Conservation (phyloP, 2,797 vertebrate genomes). For the Macropus fuliginosus region DNA sequence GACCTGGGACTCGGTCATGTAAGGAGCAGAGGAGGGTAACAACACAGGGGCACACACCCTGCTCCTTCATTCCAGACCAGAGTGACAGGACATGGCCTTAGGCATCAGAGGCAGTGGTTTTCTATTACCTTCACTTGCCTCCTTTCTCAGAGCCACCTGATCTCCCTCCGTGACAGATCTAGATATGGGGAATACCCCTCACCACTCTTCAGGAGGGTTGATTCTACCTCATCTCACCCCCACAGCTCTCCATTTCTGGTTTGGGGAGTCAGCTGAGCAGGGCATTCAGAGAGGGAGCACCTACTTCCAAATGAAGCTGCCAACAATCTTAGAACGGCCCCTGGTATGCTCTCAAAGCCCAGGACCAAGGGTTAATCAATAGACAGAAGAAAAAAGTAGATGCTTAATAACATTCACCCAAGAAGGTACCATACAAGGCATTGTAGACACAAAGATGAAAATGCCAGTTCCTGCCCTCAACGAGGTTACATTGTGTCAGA, state of each 20-base stretch:
- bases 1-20: not conserved
- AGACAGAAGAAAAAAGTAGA: no score
- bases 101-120: not conserved
- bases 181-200: not conserved
- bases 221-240: not conserved
- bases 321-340: not conserved
- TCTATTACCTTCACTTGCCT: not conserved
- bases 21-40: not conserved
- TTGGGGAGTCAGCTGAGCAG: not conserved
- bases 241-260: not conserved
- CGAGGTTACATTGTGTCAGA: not conserved
- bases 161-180: not conserved
- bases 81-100: not conserved
- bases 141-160: not conserved
- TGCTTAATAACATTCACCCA: no score
- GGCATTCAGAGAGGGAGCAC: not conserved
- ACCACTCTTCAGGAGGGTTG: not conserved
- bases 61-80: not conserved
- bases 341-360: not conserved
- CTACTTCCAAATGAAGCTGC: not conserved
- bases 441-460: not conserved
- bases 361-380: not conserved
- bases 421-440: not conserved
- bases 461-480: not conserved
- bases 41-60: not conserved